Percentiles rank a stretch among this genome's conserved stretches.
Evolutionary conservation across 2,113 vertebrate species (phyloP).

Genomic region (Mesoclemmys tuberculata): DNA sequence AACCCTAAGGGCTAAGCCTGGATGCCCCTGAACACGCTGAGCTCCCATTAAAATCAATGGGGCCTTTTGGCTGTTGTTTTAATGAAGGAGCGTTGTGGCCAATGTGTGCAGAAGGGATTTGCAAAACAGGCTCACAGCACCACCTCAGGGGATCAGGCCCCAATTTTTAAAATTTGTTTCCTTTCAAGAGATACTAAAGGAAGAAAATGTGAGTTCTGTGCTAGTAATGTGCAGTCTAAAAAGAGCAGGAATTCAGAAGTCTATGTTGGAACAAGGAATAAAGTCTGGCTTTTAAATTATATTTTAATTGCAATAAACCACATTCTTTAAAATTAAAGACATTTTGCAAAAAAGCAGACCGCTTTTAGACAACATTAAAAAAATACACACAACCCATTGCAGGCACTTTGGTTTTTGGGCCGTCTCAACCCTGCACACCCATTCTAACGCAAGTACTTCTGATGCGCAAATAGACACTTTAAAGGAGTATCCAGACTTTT

Average conservation of each 20-base stretch:
- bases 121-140: not conserved
- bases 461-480: not conserved
- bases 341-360: not conserved
- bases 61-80: rapidly evolving
- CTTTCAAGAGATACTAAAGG: not conserved
- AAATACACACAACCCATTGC: slow-evolving; percentile 4
- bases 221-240: not conserved
- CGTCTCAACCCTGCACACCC: not conserved
- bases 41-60: not conserved
- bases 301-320: not conserved
- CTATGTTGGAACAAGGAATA: not conserved
- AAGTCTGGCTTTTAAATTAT: not conserved
- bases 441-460: no score
- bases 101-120: not conserved
- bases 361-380: not conserved
- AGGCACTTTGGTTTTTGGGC: not conserved
- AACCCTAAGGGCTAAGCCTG: not conserved
- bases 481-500: not conserved
- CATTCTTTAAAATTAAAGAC: not conserved
- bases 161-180: not conserved
- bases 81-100: not conserved
- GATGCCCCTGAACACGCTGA: not conserved
- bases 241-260: not conserved
- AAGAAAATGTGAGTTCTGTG: slow-evolving; percentile 2
- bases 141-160: not conserved